Conservation (phyloP, 35 echinoderm and acorn worm species). For the Ophioderma brevispina region DNA sequence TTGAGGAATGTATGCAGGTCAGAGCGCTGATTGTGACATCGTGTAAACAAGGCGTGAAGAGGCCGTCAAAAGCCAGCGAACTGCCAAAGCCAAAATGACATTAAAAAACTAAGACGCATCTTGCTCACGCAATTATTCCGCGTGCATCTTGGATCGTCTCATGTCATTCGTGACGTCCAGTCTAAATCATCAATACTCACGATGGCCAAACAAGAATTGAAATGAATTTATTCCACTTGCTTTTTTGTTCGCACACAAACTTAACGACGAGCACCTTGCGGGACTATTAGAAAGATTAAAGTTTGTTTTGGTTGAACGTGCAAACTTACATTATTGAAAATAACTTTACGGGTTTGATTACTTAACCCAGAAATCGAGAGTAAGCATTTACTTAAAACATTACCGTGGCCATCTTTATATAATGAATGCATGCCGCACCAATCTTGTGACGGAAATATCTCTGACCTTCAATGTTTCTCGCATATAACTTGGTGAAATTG, state of each 20-base stretch:
- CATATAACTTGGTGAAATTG: slow-evolving; percentile 1
- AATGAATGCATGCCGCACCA: background rate
- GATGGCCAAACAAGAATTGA: background rate
- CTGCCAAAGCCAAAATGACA: background rate
- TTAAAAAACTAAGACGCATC: background rate
- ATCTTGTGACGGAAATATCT: background rate
- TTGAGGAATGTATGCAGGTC: background rate
- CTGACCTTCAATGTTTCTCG: background rate
- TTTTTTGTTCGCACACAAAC: background rate
- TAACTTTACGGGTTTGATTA: background rate
- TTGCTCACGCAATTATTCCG: background rate
- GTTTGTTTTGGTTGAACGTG: background rate
- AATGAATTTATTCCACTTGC: background rate
- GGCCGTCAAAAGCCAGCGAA: background rate
- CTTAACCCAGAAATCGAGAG: background rate
- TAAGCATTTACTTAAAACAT: background rate
- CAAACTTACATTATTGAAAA: slow-evolving; percentile 2
- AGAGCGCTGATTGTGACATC: background rate
- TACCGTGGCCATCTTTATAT: too few species aligned
- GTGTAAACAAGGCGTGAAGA: slow-evolving; percentile 7
- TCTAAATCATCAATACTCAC: background rate
- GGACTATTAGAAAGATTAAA: slow-evolving; percentile 11
- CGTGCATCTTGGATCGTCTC: background rate
- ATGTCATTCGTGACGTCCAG: background rate
- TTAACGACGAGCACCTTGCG: background rate